Evolutionary conservation across 2,888 invertebrate genomes (phyloP).

Genomic region (Augochlorella aurata): DNA sequence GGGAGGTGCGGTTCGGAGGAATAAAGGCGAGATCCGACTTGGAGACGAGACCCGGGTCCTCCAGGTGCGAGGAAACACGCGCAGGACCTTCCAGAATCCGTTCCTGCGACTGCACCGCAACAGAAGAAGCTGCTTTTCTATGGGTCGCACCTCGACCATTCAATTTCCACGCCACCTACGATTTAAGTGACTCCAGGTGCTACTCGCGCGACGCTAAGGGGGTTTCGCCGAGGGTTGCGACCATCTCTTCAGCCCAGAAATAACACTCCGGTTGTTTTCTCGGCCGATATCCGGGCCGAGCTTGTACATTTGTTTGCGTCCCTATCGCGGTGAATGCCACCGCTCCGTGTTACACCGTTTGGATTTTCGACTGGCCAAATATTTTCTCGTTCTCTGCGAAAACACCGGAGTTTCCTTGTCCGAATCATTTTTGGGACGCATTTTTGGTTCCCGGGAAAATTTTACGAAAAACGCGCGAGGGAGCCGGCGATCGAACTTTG

Average conservation of each 20-base stretch:
- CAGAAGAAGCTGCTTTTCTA: slow-evolving; percentile 40
- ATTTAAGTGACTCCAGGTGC: slow-evolving; percentile 75
- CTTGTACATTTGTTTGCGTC: slow-evolving; percentile 32
- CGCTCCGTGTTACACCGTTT: background rate
- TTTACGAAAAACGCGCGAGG: background rate
- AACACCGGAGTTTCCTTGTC: background rate
- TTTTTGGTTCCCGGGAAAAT: background rate
- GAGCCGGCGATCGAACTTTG: background rate
- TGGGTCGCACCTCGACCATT: slow-evolving; percentile 63
- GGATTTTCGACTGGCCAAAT: background rate
- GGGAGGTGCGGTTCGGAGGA: slow-evolving; percentile 52
- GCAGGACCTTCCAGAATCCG: slow-evolving; percentile 52
- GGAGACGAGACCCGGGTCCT: slow-evolving; percentile 57
- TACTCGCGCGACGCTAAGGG: slow-evolving; percentile 23
- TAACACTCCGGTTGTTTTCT: slow-evolving; percentile 32
- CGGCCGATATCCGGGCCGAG: background rate
- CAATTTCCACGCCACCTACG: slow-evolving; percentile 77
- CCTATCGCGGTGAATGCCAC: background rate
- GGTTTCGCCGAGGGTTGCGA: slow-evolving; percentile 4
- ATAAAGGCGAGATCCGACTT: slow-evolving; percentile 62
- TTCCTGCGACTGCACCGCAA: slow-evolving; percentile 34
- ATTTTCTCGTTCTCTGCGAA: background rate
- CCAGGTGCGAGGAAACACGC: slow-evolving; percentile 71
- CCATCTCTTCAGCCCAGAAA: slow-evolving; percentile 18
- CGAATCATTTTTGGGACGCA: no score